Evolutionary conservation across 2,113 vertebrate genomes (phyloP), one percentile per base, ranked within the genome.

Genomic region (Indicator maculatus): DNA sequence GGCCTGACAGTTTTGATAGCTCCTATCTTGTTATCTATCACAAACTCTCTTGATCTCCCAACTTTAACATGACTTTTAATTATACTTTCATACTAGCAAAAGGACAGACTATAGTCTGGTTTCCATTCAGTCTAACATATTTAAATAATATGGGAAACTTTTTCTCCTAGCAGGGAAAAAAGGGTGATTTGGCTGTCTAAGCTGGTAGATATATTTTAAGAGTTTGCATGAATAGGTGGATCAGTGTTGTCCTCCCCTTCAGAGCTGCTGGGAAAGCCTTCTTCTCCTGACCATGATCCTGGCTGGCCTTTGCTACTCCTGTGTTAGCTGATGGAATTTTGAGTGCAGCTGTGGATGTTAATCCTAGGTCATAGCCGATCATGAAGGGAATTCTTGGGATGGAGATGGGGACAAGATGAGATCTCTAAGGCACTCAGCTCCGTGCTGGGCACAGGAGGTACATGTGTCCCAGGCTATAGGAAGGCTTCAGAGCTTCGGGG

Each of bases 1-100:
- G 87, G 87, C 91, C 96, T 97, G 98, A 95, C 97, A 98, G 95
- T 96, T 97, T 97, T 94, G 96, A 97, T 96, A 98, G 95, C 91
- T 96, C 95, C 89, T 96, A 94, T 88, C 96, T 97, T 97, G 95
- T 96, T 97, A 96, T 97, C 97, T 96, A 63, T 93, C 94, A 94
- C 88, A 95, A 75, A 69, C 72, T 93, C 81, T 87, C 96, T 97
- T 93, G 89, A 96, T 96, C 78, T 96, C 70, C 90, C 64, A 88
- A 95, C 93, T 93, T 97, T 84, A 94, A 93, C 86, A 72, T 90
- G 92, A 95, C 92, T 97, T 97, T 95, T 95, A 96, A 96, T 96
- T 96, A 92, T 91, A 78, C 83, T 96, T 96, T 89, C 52, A 17
- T 94, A 74, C 58, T 64, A 95, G 72, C 74, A 82, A 85, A 91